Base-by-base conservation (phyloP, 1,140 invertebrate species). In the Holotrichia oblita region DNA sequence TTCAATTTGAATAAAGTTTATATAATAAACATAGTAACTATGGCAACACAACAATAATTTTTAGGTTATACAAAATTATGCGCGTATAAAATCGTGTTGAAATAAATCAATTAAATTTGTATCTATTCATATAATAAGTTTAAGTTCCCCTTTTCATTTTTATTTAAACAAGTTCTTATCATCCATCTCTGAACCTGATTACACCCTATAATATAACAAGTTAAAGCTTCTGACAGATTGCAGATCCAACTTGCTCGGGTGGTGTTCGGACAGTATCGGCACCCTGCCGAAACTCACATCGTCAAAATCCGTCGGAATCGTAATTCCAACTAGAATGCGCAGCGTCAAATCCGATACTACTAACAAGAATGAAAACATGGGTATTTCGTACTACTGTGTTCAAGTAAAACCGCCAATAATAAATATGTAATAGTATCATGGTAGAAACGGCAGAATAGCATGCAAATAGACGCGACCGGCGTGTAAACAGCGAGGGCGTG, bases 401-500 rank as follows among this genome's bases (percentile, higher is more conserved):
- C 8, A 9, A 74, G n/a, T 74, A 74, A 74, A n/a, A 41, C 73
- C 40, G 73, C 73, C 41, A 74, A 74, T 74, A 42, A 24, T 44
- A 42, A 42, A 74, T 44, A 42, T n/a, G n/a, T n/a, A n/a, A n/a
- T 24, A 8, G 72, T 34, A 22, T 69, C 22, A 20, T 27, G 61
- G 24, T 34, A 34, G 27, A 34, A 34, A 34, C 24, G 61, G 22
- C 24, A 22, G 22, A 69, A 69, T 69, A 69, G 22, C 6, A 27
- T 22, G 27, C 12, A 20, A 55, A 55, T 34, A 24, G 17, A 14
- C 61, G 27, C 24, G 27, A 69, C 12, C 61, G 9, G 14, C 34
- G 10, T 20, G 73, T 17, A 17, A 74, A 41, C n/a, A 34, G 6
- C 73, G 73, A 77, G 80, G 81, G 81, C 81, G 81, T 82, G 80